phyloP scores from a whole-genome alignment of 64 coral and sea anemone species.

The Stylophora pistillata region DNA sequence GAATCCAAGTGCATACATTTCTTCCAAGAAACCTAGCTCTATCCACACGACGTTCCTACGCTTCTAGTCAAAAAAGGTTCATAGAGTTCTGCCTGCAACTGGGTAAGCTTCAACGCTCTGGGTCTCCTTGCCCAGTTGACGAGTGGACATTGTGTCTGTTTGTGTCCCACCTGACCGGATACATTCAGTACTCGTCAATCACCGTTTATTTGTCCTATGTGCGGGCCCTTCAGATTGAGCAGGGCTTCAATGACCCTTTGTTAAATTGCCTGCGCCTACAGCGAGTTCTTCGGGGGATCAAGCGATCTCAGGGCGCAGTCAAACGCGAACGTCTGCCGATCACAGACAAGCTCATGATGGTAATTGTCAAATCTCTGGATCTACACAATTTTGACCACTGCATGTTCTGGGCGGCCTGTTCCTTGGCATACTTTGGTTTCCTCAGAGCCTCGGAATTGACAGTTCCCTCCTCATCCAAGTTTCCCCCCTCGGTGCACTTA shows the following conservation, averaged over 20 bases:
- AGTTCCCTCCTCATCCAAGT: not conserved
- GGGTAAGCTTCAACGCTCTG: not conserved
- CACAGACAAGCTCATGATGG: not conserved
- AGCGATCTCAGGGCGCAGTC: not conserved
- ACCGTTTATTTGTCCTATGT: conserved; percentile 19
- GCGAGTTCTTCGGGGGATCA: conserved; percentile 7
- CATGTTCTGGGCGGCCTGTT: conserved; percentile 44
- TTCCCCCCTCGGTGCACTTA: not conserved
- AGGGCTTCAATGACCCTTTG: not conserved
- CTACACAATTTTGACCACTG: not conserved
- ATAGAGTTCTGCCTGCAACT: not conserved
- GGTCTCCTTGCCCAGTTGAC: conserved; percentile 3
- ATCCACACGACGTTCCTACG: conserved; percentile 26
- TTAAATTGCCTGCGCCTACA: not conserved
- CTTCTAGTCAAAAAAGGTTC: conserved; percentile 10
- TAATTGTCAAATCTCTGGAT: not conserved
- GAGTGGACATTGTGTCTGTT: conserved; percentile 45
- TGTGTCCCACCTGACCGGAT: not conserved
- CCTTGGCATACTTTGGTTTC: conserved; percentile 4
- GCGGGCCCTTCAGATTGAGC: conserved; percentile 31
- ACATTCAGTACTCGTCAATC: not conserved
- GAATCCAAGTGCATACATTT: not conserved
- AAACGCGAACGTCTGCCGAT: not conserved
- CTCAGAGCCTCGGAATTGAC: not conserved
- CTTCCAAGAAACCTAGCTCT: not conserved